Conservation (phyloP, 2,113 vertebrate genomes). For the Globicephala melas region DNA sequence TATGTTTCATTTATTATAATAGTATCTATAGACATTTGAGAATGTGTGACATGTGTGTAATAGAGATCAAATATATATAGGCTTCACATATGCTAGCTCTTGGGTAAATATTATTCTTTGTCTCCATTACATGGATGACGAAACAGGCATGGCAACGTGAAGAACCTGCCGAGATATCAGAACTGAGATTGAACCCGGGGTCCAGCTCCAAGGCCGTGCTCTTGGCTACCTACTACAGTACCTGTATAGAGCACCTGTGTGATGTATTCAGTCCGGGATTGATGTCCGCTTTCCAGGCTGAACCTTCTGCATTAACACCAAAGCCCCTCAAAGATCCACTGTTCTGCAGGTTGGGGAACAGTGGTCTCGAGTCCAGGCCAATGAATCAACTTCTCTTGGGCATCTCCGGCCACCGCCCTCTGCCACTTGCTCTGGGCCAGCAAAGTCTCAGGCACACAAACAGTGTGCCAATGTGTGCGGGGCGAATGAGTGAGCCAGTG, state of each 20-base stretch:
- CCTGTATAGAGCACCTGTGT: not conserved
- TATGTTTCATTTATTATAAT: not conserved
- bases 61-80: constrained; percentile 4
- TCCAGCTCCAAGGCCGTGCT: not conserved
- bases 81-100: not conserved
- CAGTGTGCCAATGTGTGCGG: not conserved
- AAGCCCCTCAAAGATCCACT: not conserved
- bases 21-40: not conserved
- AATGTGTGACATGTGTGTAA: not conserved
- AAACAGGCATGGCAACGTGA: not conserved
- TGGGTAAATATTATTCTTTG: not conserved
- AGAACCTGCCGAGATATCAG: not conserved
- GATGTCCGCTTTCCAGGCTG: not conserved
- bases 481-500: not conserved
- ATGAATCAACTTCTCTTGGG: not conserved
- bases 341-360: not conserved
- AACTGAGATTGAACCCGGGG: not conserved
- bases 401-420: not conserved
- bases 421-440: not conserved
- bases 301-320: not conserved
- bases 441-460: not conserved
- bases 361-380: not conserved
- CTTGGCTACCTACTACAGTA: not conserved
- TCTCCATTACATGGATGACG: not conserved
- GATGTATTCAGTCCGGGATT: not conserved